phyloP scores from a whole-genome alignment of 2,797 vertebrate genomes.

The Myotis planiceps region DNA sequence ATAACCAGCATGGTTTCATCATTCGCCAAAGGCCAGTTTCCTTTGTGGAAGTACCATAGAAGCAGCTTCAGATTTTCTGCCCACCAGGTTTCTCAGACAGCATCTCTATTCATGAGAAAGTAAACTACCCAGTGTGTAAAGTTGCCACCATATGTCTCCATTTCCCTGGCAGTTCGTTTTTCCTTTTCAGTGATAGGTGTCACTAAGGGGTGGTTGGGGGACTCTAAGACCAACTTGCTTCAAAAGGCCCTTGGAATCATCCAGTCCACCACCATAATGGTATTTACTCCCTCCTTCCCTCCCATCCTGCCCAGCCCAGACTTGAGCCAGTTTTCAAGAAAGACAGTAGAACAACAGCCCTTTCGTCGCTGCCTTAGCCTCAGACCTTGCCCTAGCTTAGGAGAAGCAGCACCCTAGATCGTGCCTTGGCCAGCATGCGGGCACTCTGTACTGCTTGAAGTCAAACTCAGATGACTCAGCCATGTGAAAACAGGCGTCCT shows the following conservation, averaged over 20 bases:
- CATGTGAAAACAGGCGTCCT: not conserved
- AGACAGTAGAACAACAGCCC: not conserved
- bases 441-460: not conserved
- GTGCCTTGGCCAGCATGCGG: not conserved
- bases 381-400: not conserved
- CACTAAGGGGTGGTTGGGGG: not conserved
- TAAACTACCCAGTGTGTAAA: conserved; percentile 4
- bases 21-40: conserved; percentile 41
- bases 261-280: not conserved
- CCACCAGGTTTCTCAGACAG: not conserved
- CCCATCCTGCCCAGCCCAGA: not conserved
- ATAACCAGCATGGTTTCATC: conserved; percentile 54
- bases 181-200: not conserved
- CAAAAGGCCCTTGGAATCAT: not conserved
- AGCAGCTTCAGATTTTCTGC: conserved; percentile 14
- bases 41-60: conserved; percentile 2
- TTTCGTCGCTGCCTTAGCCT: not conserved
- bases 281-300: not conserved
- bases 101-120: not conserved
- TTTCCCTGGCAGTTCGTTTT: not conserved
- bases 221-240: not conserved
- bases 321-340: not conserved
- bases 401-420: not conserved
- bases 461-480: not conserved
- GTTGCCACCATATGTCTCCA: not conserved